Percentiles rank a stretch among this genome's conserved stretches.
These are phyloP conservation scores for Drosophila aff. DNA, from an alignment of 1,140 invertebrate genomes.

Conservation along the genomic window DNA sequence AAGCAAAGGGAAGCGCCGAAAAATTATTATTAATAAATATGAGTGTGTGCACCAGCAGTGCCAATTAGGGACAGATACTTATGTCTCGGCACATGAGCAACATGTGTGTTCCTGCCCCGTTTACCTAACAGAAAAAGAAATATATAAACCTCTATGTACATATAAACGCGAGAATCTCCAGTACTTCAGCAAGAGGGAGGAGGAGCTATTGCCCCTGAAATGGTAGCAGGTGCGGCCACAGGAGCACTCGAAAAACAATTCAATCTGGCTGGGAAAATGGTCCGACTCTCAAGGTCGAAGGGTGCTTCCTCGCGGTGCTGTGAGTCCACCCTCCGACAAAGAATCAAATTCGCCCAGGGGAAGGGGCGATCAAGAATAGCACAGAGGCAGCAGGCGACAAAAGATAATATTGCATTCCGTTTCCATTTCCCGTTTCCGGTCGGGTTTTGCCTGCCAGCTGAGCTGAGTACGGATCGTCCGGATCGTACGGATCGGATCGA, in stretches of 20 bases:
- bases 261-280: conserved; percentile 31
- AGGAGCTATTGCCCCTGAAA: conserved; percentile 1
- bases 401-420: conserved; percentile 69
- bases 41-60: conserved; percentile 35
- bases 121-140: conserved; percentile 4
- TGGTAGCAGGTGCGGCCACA: conserved; percentile 42
- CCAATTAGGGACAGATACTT: conserved; percentile 66
- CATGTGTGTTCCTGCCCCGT: conserved; percentile 50
- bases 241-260: conserved; percentile 31
- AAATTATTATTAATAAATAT: conserved; percentile 70
- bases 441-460: conserved; percentile 37
- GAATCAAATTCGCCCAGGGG: conserved; percentile 33
- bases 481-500: conserved; percentile 15
- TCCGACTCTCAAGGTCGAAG: conserved; percentile 45
- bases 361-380: conserved; percentile 43
- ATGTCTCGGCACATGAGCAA: conserved; percentile 58
- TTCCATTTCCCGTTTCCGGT: conserved; percentile 72
- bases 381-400: conserved; percentile 38
- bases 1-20: conserved; percentile 41
- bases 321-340: conserved; percentile 2
- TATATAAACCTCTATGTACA: not conserved
- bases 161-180: not conserved
- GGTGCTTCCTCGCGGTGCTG: conserved; percentile 1
- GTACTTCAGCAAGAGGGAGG: not conserved
- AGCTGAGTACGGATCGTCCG: conserved; percentile 13